Percentiles rank a stretch among this genome's conserved stretches.
Evolutionary conservation across 2,797 vertebrate species (phyloP).

Genomic region (Stomatorhinus walkeri): DNA sequence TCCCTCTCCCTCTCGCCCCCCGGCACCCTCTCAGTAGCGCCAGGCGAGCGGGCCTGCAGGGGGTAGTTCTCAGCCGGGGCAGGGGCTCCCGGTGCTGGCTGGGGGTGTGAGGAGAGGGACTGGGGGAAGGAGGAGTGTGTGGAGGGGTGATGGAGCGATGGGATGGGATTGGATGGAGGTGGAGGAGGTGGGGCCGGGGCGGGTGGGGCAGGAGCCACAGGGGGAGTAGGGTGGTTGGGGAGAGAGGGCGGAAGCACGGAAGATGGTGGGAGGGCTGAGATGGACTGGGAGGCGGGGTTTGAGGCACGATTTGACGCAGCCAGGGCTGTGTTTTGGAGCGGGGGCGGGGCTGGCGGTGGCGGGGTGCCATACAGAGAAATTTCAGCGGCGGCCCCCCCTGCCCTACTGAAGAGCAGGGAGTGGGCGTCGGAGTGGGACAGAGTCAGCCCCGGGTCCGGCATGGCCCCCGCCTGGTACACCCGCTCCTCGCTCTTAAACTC

Average conservation of each 20-base stretch:
- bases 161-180: constrained; percentile 40
- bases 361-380: constrained; percentile 67
- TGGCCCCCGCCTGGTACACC: constrained; percentile 66
- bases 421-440: constrained; percentile 62
- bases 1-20: constrained; percentile 52
- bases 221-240: constrained; percentile 57
- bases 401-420: constrained; percentile 62
- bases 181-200: constrained; percentile 54
- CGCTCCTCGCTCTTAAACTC: constrained; percentile 89
- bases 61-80: constrained; percentile 58
- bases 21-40: constrained; percentile 55
- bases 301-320: constrained; percentile 59
- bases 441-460: constrained; percentile 61
- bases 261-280: constrained; percentile 61
- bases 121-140: constrained; percentile 58
- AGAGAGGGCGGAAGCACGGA: constrained; percentile 58
- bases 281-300: constrained; percentile 69
- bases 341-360: constrained; percentile 54
- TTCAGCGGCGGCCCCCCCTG: constrained; percentile 52
- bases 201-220: constrained; percentile 58
- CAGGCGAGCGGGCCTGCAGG: constrained; percentile 58
- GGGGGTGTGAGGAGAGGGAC: constrained; percentile 54
- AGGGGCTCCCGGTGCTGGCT: constrained; percentile 50
- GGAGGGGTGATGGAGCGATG: constrained; percentile 61
- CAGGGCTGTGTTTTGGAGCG: constrained; percentile 56